These are phyloP conservation scores for Gymnorhina tibicen DNA, from an alignment of 2,113 vertebrate species.

Conservation along the genomic window DNA sequence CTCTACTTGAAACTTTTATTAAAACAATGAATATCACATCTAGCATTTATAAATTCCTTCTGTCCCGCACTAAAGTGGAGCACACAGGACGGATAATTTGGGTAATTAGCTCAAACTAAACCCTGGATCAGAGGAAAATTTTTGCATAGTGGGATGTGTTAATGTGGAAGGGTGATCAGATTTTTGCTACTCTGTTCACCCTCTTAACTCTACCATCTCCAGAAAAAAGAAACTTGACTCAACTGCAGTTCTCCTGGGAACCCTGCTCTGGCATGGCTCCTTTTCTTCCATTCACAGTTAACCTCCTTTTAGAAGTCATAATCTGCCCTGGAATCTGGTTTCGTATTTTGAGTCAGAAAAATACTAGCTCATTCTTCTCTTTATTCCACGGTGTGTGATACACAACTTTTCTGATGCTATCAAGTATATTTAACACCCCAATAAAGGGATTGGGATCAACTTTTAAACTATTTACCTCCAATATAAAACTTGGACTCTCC, in stretches of 20 bases:
- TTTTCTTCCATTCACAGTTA: conserved; percentile 29
- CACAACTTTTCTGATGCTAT: background rate
- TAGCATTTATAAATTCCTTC: background rate
- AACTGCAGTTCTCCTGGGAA: background rate
- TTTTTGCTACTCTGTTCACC: background rate
- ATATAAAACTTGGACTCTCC: background rate
- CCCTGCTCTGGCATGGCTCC: background rate
- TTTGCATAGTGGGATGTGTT: background rate
- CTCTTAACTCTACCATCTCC: background rate
- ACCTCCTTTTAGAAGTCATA: background rate
- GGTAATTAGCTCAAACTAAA: conserved; percentile 1
- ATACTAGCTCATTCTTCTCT: background rate
- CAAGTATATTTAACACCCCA: background rate
- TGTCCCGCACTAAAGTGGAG: background rate
- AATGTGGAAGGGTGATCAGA: background rate
- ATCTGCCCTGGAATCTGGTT: conserved; percentile 32
- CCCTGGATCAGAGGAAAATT: background rate
- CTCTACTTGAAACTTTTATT: conserved; percentile 33
- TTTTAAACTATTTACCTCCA: background rate
- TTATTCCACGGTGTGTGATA: background rate
- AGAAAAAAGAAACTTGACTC: conserved; percentile 33
- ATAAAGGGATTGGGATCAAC: background rate
- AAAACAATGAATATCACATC: conserved; percentile 21
- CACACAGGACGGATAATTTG: background rate
- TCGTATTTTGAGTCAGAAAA: background rate